Conservation (phyloP, 2,888 invertebrate genomes). For the Drosophila acutilabella region DNA sequence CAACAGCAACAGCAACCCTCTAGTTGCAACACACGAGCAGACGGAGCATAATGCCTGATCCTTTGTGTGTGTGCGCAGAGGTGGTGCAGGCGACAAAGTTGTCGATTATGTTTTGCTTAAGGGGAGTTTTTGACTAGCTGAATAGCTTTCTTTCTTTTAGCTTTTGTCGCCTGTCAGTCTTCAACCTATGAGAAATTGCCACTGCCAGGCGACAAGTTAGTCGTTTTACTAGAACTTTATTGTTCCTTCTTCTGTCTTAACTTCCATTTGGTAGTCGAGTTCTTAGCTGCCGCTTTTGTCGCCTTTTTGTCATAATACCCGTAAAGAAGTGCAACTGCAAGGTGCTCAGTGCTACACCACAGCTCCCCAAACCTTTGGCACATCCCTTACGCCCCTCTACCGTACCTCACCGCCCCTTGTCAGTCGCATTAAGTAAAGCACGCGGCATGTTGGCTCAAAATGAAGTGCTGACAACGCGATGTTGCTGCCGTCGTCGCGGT, state of each 20-base stretch:
- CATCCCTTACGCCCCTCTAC: conserved; percentile 2
- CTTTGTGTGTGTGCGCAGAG: conserved; percentile 15
- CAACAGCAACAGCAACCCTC: conserved; percentile 2
- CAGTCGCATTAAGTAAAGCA: conserved; percentile 75
- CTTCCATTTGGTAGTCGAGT: too few species aligned
- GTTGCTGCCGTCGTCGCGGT: conserved; percentile 22
- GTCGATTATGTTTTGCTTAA: background rate
- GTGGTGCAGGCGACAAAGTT: conserved; percentile 26
- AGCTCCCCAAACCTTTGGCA: background rate
- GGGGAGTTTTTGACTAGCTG: too few species aligned
- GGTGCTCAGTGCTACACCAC: conserved; percentile 5
- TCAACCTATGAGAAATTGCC: too few species aligned
- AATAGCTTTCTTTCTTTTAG: too few species aligned
- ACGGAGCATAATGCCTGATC: conserved; percentile 26
- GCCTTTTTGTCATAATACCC: conserved; percentile 46
- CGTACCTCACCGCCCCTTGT: conserved; percentile 5
- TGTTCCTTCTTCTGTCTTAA: too few species aligned
- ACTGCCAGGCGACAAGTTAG: too few species aligned
- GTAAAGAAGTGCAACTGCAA: conserved; percentile 51
- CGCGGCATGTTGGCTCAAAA: conserved; percentile 74
- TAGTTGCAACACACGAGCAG: conserved; percentile 19
- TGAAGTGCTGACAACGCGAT: conserved; percentile 79
- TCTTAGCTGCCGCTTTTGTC: conserved; percentile 22
- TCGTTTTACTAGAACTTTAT: too few species aligned
- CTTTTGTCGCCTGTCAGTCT: too few species aligned